Evolutionary conservation across 2,113 vertebrate species (phyloP).

Genomic region (Osmerus mordax): DNA sequence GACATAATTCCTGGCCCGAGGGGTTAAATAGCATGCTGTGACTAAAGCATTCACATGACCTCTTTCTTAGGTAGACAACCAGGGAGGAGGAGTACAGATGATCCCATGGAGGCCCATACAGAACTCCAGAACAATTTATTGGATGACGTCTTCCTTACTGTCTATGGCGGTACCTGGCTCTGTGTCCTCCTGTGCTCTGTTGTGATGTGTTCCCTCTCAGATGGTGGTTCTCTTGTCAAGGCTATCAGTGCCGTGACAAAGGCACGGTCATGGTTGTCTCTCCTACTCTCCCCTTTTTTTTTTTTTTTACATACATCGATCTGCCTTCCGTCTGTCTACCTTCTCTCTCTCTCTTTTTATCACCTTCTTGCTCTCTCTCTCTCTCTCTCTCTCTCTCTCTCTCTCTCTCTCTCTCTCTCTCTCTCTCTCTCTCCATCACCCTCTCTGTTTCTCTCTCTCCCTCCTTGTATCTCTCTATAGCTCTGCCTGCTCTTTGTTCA

Average conservation of each 20-base stretch:
- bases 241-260: slow-evolving; percentile 37
- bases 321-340: background rate
- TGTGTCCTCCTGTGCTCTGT: slow-evolving; percentile 9
- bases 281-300: background rate
- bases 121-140: slow-evolving; percentile 9
- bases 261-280: slow-evolving; percentile 47
- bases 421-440: background rate
- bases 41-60: slow-evolving; percentile 55
- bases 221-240: slow-evolving; percentile 36
- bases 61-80: slow-evolving; percentile 61
- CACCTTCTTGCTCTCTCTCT: background rate
- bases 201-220: slow-evolving; percentile 24
- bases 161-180: no score
- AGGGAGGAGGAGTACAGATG: slow-evolving; percentile 37
- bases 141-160: background rate
- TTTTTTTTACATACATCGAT: no score
- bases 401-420: background rate
- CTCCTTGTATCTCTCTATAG: slow-evolving; percentile 34
- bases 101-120: slow-evolving; percentile 40
- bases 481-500: slow-evolving; percentile 69
- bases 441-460: slow-evolving; percentile 35
- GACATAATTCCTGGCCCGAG: slow-evolving; percentile 56
- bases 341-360: no score
- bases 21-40: slow-evolving; percentile 53
- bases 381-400: background rate